phyloP scores from a whole-genome alignment of 2,113 vertebrate species.

The Oenanthe oenanthe region DNA sequence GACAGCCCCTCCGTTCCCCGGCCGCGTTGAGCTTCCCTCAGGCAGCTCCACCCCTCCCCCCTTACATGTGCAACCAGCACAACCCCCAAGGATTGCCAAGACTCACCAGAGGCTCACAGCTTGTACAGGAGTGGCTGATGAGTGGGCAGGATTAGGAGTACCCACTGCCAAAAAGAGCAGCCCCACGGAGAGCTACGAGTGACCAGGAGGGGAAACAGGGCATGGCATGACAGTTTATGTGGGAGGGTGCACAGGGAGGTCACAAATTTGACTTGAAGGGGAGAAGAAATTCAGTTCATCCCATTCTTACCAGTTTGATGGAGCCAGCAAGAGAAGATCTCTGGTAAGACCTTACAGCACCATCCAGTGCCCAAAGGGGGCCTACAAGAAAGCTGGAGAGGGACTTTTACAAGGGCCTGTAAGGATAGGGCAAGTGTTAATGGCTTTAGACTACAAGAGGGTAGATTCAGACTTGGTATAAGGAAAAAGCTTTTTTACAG shows the following conservation, averaged over 20 bases:
- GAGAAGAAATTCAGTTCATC: background rate
- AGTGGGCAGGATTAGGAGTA: too few species aligned
- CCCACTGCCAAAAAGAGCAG: background rate
- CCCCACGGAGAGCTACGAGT: accelerated
- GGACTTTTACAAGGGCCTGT: background rate
- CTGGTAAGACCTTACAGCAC: background rate
- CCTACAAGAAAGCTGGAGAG: background rate
- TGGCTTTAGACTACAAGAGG: background rate
- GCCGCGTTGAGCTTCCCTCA: too few species aligned
- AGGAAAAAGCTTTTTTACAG: accelerated
- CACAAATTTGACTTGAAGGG: background rate
- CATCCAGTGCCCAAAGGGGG: too few species aligned
- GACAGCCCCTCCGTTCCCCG: too few species aligned
- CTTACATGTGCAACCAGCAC: too few species aligned
- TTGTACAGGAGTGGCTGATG: background rate
- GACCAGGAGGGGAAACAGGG: background rate
- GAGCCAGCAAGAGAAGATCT: background rate
- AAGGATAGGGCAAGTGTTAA: background rate
- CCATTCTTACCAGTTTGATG: background rate
- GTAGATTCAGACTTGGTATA: background rate
- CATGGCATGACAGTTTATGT: background rate
- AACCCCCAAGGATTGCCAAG: accelerated
- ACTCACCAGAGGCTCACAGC: background rate
- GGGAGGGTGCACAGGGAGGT: background rate
- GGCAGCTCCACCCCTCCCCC: too few species aligned